Conservation (phyloP, 2,888 invertebrate species). For the Ormyrus pomaceus region DNA sequence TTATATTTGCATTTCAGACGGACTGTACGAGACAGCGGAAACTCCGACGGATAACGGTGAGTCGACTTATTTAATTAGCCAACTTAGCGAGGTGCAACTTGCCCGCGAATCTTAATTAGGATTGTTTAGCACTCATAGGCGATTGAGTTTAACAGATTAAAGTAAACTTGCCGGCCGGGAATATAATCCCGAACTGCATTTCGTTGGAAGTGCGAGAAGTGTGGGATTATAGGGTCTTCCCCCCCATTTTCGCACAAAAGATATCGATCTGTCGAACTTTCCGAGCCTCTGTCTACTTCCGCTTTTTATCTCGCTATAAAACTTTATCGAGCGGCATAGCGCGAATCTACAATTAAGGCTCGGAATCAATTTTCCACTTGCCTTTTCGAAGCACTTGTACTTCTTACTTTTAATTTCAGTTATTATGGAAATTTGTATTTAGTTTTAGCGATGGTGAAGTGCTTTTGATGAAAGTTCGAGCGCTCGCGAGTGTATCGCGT, state of each 20-base stretch:
- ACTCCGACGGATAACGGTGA: slow-evolving; percentile 65
- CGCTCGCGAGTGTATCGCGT: too few species aligned
- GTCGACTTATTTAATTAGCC: slow-evolving; percentile 59
- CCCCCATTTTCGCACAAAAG: background rate
- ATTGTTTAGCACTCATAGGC: slow-evolving; percentile 65
- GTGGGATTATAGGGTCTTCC: background rate
- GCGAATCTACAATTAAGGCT: slow-evolving; percentile 35
- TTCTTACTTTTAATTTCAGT: too few species aligned
- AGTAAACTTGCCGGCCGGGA: slow-evolving; percentile 59
- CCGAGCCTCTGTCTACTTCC: background rate
- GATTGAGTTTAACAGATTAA: slow-evolving; percentile 64
- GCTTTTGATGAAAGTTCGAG: too few species aligned
- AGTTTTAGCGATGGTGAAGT: too few species aligned
- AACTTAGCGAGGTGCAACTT: slow-evolving; percentile 27
- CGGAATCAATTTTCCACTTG: slow-evolving; percentile 21
- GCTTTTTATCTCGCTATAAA: slow-evolving; percentile 13
- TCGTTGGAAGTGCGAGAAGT: background rate
- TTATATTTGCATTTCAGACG: slow-evolving; percentile 66
- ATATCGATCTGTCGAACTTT: slow-evolving; percentile 26
- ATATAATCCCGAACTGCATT: slow-evolving; percentile 24
- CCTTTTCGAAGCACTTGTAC: background rate
- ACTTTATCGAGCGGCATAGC: slow-evolving; percentile 9
- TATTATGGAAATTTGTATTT: too few species aligned
- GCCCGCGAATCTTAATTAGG: slow-evolving; percentile 56
- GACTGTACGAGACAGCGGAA: slow-evolving; percentile 67